A percentile compares a stretch with the other conserved stretches of the same genome.
These are phyloP conservation scores for Esperia sulphurella DNA, from an alignment of 2,888 invertebrate genomes.

Conservation along the genomic window DNA sequence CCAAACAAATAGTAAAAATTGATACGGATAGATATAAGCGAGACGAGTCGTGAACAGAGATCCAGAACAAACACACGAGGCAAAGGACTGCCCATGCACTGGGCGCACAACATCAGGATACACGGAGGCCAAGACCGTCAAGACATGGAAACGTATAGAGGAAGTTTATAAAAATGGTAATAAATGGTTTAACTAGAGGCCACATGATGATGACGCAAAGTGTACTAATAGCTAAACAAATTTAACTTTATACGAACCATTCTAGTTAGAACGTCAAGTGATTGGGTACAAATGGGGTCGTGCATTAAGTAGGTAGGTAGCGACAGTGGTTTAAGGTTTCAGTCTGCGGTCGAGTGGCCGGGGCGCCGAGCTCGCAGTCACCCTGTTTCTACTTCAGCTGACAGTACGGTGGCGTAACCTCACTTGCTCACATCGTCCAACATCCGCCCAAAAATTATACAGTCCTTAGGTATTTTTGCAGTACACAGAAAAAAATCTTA, in stretches of 20 bases:
- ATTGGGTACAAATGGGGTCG: slow-evolving; percentile 5
- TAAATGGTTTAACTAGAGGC: too few relatives aligned
- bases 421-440: slow-evolving; percentile 22
- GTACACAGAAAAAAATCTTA: too few relatives aligned
- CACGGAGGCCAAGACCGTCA: too few relatives aligned
- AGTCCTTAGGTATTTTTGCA: neutral
- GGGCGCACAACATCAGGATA: too few relatives aligned
- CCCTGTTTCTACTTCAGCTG: neutral
- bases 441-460: neutral
- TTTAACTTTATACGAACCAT: neutral
- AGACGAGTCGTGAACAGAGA: too few relatives aligned
- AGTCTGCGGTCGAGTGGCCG: slow-evolving; percentile 59
- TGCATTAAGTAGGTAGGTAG: slow-evolving; percentile 30
- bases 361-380: slow-evolving; percentile 31
- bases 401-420: slow-evolving; percentile 7
- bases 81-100: too few relatives aligned
- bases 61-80: too few relatives aligned
- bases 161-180: too few relatives aligned
- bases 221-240: neutral
- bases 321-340: slow-evolving; percentile 49
- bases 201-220: too few relatives aligned
- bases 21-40: too few relatives aligned
- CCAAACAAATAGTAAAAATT: too few relatives aligned
- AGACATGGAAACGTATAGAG: too few relatives aligned
- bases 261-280: neutral